Conservation (phyloP, 1,140 invertebrate genomes). For the Whitmania pigra region DNA sequence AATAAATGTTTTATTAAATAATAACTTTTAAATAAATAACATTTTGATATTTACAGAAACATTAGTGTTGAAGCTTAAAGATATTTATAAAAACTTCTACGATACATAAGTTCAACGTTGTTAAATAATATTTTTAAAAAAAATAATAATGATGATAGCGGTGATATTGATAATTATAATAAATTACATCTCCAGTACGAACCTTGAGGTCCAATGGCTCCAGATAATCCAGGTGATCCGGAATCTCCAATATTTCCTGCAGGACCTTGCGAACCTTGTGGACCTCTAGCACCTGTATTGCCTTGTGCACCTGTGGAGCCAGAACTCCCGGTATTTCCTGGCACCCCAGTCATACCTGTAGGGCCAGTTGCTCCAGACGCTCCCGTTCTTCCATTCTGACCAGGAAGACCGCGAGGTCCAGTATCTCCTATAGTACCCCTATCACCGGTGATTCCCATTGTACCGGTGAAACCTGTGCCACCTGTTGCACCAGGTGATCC, state of each 20-base stretch:
- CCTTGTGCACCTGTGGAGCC: not conserved
- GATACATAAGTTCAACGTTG: too few relatives aligned
- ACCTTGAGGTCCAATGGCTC: slow-evolving; percentile 30
- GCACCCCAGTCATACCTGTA: not conserved
- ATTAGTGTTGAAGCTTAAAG: too few relatives aligned
- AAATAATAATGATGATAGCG: too few relatives aligned
- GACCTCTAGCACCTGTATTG: too few relatives aligned
- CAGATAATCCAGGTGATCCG: not conserved
- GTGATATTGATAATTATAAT: too few relatives aligned
- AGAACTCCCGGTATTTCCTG: not conserved
- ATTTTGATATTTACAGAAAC: too few relatives aligned
- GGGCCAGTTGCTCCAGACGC: not conserved
- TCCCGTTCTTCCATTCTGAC: not conserved
- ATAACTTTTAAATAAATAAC: too few relatives aligned
- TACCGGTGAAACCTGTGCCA: not conserved
- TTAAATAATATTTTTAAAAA: too few relatives aligned
- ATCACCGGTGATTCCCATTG: not conserved
- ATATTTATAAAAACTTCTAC: too few relatives aligned
- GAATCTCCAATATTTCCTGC: slow-evolving; percentile 5
- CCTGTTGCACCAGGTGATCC: not conserved
- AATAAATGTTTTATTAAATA: too few relatives aligned
- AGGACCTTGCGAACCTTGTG: not conserved
- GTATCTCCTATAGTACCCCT: not conserved
- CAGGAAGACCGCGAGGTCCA: slow-evolving; percentile 7
- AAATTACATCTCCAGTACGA: too few relatives aligned